Percentiles rank a stretch among this genome's conserved stretches.
These are phyloP conservation scores for Lacanobia oleracea DNA, from an alignment of 2,888 invertebrate genomes.

Conservation along the genomic window DNA sequence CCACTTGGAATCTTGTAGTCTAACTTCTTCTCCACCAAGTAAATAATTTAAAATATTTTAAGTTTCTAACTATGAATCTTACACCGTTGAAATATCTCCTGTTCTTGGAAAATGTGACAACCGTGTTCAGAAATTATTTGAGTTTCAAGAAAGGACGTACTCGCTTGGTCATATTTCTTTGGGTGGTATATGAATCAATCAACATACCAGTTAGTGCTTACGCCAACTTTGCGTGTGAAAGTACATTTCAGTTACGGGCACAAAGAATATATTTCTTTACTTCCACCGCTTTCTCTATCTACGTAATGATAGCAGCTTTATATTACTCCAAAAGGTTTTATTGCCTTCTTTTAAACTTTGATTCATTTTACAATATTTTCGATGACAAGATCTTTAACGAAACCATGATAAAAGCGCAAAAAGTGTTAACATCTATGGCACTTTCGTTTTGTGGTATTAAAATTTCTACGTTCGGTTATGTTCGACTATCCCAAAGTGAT, in stretches of 20 bases:
- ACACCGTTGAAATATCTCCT: conserved; percentile 57
- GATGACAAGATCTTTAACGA: conserved; percentile 39
- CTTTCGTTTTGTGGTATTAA: conserved; percentile 18
- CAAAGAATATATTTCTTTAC: conserved; percentile 41
- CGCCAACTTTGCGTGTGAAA: not conserved
- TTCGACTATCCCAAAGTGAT: not conserved
- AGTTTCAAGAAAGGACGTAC: conserved; percentile 32
- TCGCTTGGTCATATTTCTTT: conserved; percentile 33
- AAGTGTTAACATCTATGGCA: not conserved
- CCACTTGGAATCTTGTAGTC: not conserved
- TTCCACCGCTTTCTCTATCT: conserved; percentile 43
- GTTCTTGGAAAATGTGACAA: conserved; percentile 58
- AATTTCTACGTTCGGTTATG: conserved; percentile 5
- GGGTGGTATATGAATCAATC: conserved; percentile 23
- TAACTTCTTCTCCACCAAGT: not conserved
- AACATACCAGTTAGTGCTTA: not conserved
- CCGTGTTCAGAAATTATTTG: conserved; percentile 65
- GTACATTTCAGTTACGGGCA: not conserved
- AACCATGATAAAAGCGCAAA: conserved; percentile 43
- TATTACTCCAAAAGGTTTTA: conserved; percentile 49
- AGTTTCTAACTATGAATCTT: conserved; percentile 43
- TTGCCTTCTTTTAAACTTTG: conserved; percentile 48
- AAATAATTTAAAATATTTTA: not conserved
- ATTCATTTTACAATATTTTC: conserved; percentile 33
- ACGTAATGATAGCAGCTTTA: conserved; percentile 33